Base-by-base conservation (phyloP, 1,140 invertebrate species). In the Mizuhopecten yessoensis region DNA sequence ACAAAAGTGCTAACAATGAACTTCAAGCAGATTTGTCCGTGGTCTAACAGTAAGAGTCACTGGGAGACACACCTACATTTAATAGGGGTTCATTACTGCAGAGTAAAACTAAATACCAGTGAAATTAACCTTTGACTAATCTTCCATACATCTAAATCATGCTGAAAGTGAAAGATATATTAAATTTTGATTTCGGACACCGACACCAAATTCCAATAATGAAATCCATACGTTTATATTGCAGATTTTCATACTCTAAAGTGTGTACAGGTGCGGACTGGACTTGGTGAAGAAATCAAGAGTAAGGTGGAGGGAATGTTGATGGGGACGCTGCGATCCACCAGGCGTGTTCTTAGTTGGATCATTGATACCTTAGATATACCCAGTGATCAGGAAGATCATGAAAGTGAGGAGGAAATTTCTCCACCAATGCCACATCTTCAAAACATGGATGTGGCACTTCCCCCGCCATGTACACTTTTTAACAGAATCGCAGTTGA, bases 271-370 rank as follows among this genome's bases (percentile, higher is more conserved):
- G 57, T 75, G 57, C 23, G 5, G 57, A 75, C 57, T 29, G 57
- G 57, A n/a, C 57, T 75, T n/a, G 57, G 57, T 1, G 57, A 75
- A n/a, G 57, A 75, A 29, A 75, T 75, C 57, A 75, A 75, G 57
- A 75, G 23, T 7, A 75, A 75, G 57, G 15, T 75, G 57, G 57
- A 75, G n/a, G n/a, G 23, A 9, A 29, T 75, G 5, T 29, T n/a
- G 15, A n/a, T 75, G 15, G 57, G 57, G 11, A 75, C 23, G 23
- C 57, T 75, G 57, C 57, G 23, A 75, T 1, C 57, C 23, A n/a
- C 57, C 1, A 29, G 57, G 5, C 57, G n/a, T 75, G n/a, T 75
- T n/a, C 57, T n/a, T 5, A 75, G 11, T 17, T 75, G 57, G 57
- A 75, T n/a, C 5, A 29, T 75, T 29, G 57, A 75, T n/a, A 75